These are phyloP conservation scores for Oncorhynchus masou DNA, from an alignment of 2,113 vertebrate species.

Conservation along the genomic window DNA sequence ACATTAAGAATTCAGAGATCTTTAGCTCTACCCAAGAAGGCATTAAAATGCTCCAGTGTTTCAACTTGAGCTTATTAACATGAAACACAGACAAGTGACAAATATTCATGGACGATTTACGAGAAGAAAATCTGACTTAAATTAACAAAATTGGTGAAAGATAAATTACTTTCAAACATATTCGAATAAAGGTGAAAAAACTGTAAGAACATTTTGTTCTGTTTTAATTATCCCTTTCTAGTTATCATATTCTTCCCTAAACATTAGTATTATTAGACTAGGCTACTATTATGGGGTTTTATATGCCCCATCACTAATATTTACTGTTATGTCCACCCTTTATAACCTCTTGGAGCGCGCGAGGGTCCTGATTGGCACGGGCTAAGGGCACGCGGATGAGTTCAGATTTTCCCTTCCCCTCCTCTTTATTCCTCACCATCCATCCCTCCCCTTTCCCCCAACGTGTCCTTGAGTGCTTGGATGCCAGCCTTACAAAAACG, in stretches of 20 bases:
- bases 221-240: too few relatives aligned
- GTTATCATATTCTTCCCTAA: too few relatives aligned
- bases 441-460: slow-evolving; percentile 43
- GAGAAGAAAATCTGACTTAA: background rate
- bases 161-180: too few relatives aligned
- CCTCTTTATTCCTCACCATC: slow-evolving; percentile 11
- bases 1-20: background rate
- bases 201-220: too few relatives aligned
- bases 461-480: slow-evolving; percentile 75
- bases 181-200: too few relatives aligned
- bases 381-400: slow-evolving; percentile 30
- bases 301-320: too few relatives aligned
- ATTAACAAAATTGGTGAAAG: background rate
- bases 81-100: too few relatives aligned
- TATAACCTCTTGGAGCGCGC: background rate
- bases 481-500: slow-evolving; percentile 84
- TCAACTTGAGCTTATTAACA: background rate
- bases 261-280: too few relatives aligned
- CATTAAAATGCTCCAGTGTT: background rate
- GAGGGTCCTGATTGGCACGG: slow-evolving; percentile 43
- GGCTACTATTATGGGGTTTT: too few relatives aligned
- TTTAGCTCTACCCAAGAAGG: background rate
- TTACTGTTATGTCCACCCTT: too few relatives aligned
- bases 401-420: slow-evolving; percentile 30
- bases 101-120: too few relatives aligned